These are phyloP conservation scores for Clarias platycephalus DNA, from an alignment of 2,797 vertebrate species.

Conservation along the genomic window DNA sequence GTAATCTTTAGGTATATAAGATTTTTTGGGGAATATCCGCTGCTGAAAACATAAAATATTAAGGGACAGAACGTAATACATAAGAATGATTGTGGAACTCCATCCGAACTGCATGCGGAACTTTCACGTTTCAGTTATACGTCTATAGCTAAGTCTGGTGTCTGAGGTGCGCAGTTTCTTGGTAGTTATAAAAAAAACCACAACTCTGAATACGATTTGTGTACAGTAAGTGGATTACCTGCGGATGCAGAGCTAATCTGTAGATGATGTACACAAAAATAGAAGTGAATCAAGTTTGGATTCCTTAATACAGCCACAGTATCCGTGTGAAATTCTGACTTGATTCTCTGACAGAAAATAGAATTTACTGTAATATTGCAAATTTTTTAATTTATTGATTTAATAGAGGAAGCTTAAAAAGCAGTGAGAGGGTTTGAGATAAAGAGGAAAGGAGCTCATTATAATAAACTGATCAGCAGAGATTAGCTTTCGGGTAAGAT, in stretches of 20 bases:
- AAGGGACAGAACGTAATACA: background rate
- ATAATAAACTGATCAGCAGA: constrained; percentile 1
- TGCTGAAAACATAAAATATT: too few species aligned
- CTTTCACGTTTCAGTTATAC: background rate
- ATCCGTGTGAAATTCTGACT: background rate
- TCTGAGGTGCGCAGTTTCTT: background rate
- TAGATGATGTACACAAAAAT: background rate
- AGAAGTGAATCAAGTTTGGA: background rate
- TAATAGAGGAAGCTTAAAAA: background rate
- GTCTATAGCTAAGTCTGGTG: background rate
- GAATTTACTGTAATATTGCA: background rate
- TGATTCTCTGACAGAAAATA: background rate
- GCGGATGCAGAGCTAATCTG: background rate
- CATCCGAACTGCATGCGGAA: background rate
- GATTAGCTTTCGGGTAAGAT: background rate
- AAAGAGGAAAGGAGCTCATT: background rate
- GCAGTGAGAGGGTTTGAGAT: background rate
- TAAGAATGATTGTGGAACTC: background rate
- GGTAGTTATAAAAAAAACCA: background rate
- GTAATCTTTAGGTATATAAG: too few species aligned
- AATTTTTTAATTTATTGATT: background rate
- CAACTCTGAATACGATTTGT: background rate
- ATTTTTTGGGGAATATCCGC: too few species aligned
- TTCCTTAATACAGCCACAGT: background rate
- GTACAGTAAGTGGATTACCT: background rate